These are phyloP conservation scores for western clawed frog (Xenopus tropicalis) DNA, from an alignment of 2,113 vertebrate genomes.

Conservation along the genomic window DNA sequence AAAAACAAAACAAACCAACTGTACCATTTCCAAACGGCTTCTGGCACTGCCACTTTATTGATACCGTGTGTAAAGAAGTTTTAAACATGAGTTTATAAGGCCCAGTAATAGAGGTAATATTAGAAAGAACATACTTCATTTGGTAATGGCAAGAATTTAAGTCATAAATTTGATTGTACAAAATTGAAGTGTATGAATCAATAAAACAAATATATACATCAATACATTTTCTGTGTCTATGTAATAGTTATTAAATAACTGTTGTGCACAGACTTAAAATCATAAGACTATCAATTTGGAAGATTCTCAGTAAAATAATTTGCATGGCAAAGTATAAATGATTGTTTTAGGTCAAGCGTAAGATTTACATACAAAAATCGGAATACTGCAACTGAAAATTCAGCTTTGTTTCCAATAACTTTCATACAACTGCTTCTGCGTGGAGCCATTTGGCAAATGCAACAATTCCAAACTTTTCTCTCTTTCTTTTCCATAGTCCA, in stretches of 20 bases:
- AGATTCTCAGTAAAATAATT: constrained; percentile 6
- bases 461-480: background rate
- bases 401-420: background rate
- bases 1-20: no score
- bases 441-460: background rate
- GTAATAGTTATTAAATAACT: background rate
- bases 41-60: background rate
- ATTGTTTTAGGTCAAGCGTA: constrained; percentile 8
- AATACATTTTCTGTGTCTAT: constrained; percentile 2
- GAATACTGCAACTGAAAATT: constrained; percentile 19
- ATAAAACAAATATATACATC: constrained; percentile 13
- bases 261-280: background rate
- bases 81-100: constrained; percentile 6
- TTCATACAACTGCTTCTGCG: background rate
- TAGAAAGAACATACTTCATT: constrained; percentile 29
- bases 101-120: constrained; percentile 26
- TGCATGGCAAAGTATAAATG: constrained; percentile 14
- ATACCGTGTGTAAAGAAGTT: background rate
- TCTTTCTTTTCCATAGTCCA: background rate
- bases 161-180: constrained; percentile 12
- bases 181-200: constrained; percentile 14
- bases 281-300: constrained; percentile 2
- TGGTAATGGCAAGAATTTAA: constrained; percentile 11
- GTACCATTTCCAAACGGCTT: background rate
- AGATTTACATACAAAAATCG: constrained; percentile 32